Percentiles rank a stretch among this genome's conserved stretches.
Evolutionary conservation across 2,797 vertebrate genomes (phyloP).

Genomic region (Girardinus metallicus): DNA sequence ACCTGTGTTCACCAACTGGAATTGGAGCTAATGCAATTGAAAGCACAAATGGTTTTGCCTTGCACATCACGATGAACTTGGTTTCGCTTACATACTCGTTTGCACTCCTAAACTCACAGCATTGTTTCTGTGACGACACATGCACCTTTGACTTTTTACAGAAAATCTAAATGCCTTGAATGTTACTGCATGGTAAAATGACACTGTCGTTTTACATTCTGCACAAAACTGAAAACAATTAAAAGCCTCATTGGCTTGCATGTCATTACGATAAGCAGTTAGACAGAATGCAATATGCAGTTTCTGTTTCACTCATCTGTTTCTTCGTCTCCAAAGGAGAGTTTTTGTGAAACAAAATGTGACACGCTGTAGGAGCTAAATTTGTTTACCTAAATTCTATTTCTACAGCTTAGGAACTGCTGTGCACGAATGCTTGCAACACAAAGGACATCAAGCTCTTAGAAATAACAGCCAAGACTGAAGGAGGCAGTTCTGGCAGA

Average conservation of each 20-base stretch:
- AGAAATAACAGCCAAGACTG: constrained; percentile 55
- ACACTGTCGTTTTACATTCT: constrained; percentile 30
- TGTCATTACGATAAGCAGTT: constrained; percentile 55
- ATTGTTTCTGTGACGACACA: constrained; percentile 13
- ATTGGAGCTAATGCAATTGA: constrained; percentile 9
- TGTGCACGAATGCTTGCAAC: constrained; percentile 43
- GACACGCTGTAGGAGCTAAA: constrained; percentile 33
- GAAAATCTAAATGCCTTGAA: constrained; percentile 17
- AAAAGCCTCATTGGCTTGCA: constrained; percentile 62
- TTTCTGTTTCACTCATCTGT: constrained; percentile 21
- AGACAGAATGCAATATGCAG: constrained; percentile 50
- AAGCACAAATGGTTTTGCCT: constrained; percentile 14
- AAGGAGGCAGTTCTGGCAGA: constrained; percentile 55
- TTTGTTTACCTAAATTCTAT: constrained; percentile 57
- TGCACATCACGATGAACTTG: constrained; percentile 11
- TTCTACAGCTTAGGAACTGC: constrained; percentile 36
- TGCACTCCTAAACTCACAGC: not conserved
- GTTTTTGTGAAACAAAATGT: constrained; percentile 32
- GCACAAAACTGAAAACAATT: constrained; percentile 52
- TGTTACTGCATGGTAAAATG: constrained; percentile 17
- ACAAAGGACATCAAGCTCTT: constrained; percentile 40
- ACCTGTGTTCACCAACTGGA: constrained; percentile 18
- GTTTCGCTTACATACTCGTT: not conserved
- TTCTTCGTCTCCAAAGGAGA: constrained; percentile 11
- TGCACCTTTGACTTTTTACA: constrained; percentile 10